Evolutionary conservation across 2,888 invertebrate species (phyloP).

Genomic region (Ferdinandea cuprea): DNA sequence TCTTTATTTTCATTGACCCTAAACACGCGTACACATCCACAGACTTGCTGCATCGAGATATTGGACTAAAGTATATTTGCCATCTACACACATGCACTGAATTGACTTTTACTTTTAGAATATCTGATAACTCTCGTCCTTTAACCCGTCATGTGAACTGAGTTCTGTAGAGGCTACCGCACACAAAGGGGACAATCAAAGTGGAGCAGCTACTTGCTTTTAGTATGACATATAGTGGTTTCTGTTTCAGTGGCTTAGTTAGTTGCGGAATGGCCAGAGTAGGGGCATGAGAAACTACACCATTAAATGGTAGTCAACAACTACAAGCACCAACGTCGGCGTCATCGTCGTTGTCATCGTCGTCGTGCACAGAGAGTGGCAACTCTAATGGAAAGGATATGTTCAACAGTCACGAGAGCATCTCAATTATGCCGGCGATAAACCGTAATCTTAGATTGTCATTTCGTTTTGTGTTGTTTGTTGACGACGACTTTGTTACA

Average conservation of each 20-base stretch:
- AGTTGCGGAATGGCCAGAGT: not conserved
- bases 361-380: slow-evolving; percentile 17
- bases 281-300: slow-evolving; percentile 39
- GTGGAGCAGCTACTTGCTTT: slow-evolving; percentile 44
- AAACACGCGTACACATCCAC: slow-evolving; percentile 2
- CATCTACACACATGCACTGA: slow-evolving; percentile 30
- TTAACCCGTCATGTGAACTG: slow-evolving; percentile 36
- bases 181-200: slow-evolving; percentile 47
- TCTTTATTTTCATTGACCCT: slow-evolving; percentile 70
- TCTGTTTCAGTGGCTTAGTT: slow-evolving; percentile 23
- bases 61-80: slow-evolving; percentile 21
- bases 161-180: not conserved
- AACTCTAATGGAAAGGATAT: slow-evolving; percentile 68
- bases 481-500: slow-evolving; percentile 17
- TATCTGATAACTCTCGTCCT: slow-evolving; percentile 51
- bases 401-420: slow-evolving; percentile 72
- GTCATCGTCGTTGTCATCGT: not conserved
- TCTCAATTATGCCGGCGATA: slow-evolving; percentile 69
- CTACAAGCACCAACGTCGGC: slow-evolving; percentile 8
- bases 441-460: slow-evolving; percentile 63
- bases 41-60: not conserved
- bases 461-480: slow-evolving; percentile 40
- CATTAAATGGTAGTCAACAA: slow-evolving; percentile 61
- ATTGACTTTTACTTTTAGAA: slow-evolving; percentile 67
- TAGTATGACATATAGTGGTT: slow-evolving; percentile 23